Evolutionary conservation across 1,140 invertebrate genomes (phyloP), one percentile per base, ranked within the genome.

Genomic region (Aphaenogaster ashmeadi): DNA sequence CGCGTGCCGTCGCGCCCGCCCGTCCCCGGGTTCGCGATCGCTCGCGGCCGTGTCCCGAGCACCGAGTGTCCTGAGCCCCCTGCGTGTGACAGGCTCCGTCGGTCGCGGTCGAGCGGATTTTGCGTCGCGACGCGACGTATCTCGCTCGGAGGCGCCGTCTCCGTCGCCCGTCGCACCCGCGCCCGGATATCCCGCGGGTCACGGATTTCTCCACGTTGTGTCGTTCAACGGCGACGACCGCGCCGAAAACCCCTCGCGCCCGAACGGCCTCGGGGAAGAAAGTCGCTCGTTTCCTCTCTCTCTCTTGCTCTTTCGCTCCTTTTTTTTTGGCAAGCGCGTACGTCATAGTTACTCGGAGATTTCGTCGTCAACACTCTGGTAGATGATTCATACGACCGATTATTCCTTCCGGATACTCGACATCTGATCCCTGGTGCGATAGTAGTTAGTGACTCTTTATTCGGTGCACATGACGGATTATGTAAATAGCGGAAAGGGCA

Each of bases 31-130:
- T 50, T 58, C 27, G 27, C 27, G 27, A 27, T 27, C 27, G 27
- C 27, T 27, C 27, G 27, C 27, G 27, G 27, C 41, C n/a, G 41
- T 52, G 52, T 60, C 3, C 15, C 83, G 88, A 78, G 21, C 33
- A 52, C 33, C 58, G 77, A 67, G 78, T 69, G 56, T 50, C 44
- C 66, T 44, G 56, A 58, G 11, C 8, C 44, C 13, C 66, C 84
- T 47, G 78, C 87, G 81, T 90, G 92, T 94, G 91, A 94, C 92
- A 93, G 90, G 74, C 91, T 91, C 91, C 89, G 58, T 75, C 11
- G 21, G n/a, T 15, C 88, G 66, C 56, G 80, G 88, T 91, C 84
- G 47, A 85, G 83, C 79, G 60, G 54, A 87, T 87, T 90, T 62
- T 71, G 38, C 74, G 27, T 80, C 83, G 7, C 27, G 27, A n/a